Base-by-base conservation (phyloP, 2,888 invertebrate genomes). In the Drosophila merina region DNA sequence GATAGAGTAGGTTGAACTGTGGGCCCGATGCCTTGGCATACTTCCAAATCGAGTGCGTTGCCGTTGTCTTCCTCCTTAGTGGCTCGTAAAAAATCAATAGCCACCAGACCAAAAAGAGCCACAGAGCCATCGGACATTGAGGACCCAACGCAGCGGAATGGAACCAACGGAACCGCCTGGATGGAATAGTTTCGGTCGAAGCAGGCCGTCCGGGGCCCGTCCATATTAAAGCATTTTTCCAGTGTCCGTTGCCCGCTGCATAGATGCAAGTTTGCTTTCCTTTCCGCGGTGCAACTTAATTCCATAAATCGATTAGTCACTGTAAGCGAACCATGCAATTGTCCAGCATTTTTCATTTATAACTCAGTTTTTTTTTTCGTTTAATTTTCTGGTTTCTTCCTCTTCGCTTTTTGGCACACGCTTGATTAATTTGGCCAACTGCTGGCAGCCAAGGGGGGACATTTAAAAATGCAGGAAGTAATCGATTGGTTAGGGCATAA, bases 301-400 rank as follows among this genome's bases (percentile, higher is more conserved):
- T 72, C 67, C 56, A 69, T 81, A 88, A 88, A 86, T 83, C 86
- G 80, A 88, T 88, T 88, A 86, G 85, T 86, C 86, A 88, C 74
- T 79, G 86, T 88, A 79, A 78, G 64, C 69, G 79, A 83, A 75
- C 75, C 79, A 64, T 75, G 83, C 79, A 88, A 83, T 86, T 88
- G 86, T 76, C 78, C 76, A 76, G 79, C 79, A 80, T 78, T 79
- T 78, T 83, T 81, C 79, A 74, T 75, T 82, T 75, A 72, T 58
- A 78, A 68, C 69, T 75, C 70, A 30, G 48, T 72, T 72, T 76
- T 69, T n/a, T 69, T 55, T 57, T 60, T 59, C 48, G 40, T 55
- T 28, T 52, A 20, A 12, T 30, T 71, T 70, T 38, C 66, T 66
- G 50, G 63, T 64, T 51, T 26, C 38, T 59, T 59, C 38, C 49